phyloP scores from a whole-genome alignment of 2,888 invertebrate genomes.

The Megalurothrips usitatus region DNA sequence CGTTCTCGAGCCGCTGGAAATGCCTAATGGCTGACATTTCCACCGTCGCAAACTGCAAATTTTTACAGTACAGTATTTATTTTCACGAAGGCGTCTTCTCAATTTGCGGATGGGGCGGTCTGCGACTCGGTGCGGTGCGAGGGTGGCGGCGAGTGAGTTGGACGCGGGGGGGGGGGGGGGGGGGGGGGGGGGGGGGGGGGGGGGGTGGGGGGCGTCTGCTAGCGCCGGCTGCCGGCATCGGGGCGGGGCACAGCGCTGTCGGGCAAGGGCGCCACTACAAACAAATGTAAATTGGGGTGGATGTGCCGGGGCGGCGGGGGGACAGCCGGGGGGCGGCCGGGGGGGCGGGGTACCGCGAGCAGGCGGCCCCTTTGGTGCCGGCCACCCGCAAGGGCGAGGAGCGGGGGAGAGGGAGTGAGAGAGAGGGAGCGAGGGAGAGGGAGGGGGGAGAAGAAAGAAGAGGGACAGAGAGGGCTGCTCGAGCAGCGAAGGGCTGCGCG shows the following conservation, averaged over 20 bases:
- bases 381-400: background rate
- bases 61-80: too few relatives aligned
- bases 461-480: background rate
- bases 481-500: too few relatives aligned
- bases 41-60: too few relatives aligned
- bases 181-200: background rate
- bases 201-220: background rate
- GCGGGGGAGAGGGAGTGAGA: background rate
- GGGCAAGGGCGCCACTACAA: background rate
- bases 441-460: background rate
- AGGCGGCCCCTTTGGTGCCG: background rate
- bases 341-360: background rate
- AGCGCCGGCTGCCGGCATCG: background rate
- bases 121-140: too few relatives aligned
- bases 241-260: background rate
- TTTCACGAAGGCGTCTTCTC: too few relatives aligned
- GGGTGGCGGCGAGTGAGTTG: too few relatives aligned
- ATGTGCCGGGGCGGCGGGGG: background rate
- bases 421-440: background rate
- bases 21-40: too few relatives aligned
- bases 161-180: too few relatives aligned
- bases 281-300: conserved; percentile 6
- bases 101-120: too few relatives aligned
- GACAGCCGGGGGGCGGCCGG: background rate
- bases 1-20: too few relatives aligned